Conservation (phyloP, 2,888 invertebrate species). For the Limnephilus auricula region DNA sequence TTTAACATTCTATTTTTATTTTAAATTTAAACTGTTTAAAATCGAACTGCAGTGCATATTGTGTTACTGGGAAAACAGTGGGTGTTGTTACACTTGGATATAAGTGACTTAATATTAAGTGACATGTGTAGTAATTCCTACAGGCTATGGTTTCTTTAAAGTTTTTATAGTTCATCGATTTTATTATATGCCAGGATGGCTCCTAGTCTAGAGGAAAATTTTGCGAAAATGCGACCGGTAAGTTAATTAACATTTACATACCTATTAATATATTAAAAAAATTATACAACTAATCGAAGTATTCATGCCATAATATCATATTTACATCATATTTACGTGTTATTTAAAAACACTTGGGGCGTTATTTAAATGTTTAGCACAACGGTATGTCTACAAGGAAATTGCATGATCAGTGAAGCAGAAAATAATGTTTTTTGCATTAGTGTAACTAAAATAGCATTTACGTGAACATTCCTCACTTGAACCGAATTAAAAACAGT, state of each 20-base stretch:
- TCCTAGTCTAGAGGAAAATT: conserved; percentile 27
- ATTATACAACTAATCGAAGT: background rate
- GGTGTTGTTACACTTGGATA: conserved; percentile 1
- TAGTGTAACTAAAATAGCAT: background rate
- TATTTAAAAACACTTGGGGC: background rate
- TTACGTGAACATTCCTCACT: background rate
- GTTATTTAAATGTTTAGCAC: background rate
- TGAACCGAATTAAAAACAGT: background rate
- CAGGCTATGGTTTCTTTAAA: conserved; percentile 34
- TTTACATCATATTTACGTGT: background rate
- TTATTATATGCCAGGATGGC: conserved; percentile 25
- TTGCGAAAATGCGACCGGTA: conserved; percentile 39
- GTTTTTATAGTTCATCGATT: conserved; percentile 12
- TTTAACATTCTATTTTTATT: background rate
- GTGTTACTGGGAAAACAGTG: conserved; percentile 40
- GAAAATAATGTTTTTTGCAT: background rate
- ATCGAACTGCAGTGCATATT: conserved; percentile 18
- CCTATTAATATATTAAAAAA: background rate
- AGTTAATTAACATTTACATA: background rate
- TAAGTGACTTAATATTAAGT: conserved; percentile 5
- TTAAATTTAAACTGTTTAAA: conserved; percentile 12
- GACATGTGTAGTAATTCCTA: conserved; percentile 16
- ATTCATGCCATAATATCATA: background rate
- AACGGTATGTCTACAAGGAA: background rate
- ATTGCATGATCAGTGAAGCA: background rate